These are phyloP conservation scores for Nymphalis c-album DNA, from an alignment of 2,888 invertebrate genomes.

Conservation along the genomic window DNA sequence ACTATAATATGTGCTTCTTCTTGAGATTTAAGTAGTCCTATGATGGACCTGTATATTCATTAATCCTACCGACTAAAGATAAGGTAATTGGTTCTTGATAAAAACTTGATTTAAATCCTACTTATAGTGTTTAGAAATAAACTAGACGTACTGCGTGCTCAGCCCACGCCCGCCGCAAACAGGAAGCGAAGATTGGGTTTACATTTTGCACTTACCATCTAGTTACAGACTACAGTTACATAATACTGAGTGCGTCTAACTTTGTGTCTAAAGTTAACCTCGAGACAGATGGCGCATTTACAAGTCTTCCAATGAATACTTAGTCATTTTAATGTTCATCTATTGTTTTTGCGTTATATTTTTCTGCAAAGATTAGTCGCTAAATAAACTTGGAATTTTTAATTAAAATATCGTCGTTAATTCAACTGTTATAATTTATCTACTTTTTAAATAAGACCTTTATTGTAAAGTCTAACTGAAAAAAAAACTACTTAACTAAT, in stretches of 20 bases:
- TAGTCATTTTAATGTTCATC: neutral
- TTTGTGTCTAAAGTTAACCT: conserved; percentile 4
- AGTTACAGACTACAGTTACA: neutral
- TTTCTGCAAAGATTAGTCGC: no score
- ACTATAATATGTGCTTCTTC: no score
- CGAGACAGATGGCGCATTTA: conserved; percentile 4
- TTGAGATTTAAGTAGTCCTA: no score
- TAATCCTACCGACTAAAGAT: neutral
- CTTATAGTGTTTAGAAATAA: conserved; percentile 18
- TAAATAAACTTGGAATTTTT: no score
- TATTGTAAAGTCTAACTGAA: no score
- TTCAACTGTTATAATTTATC: no score
- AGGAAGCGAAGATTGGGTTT: conserved; percentile 38
- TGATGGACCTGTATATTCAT: neutral
- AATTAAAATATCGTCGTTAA: no score
- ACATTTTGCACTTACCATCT: conserved; percentile 11
- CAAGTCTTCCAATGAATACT: neutral
- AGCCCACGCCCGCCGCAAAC: conserved; percentile 34
- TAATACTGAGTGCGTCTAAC: conserved; percentile 5
- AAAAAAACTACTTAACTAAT: no score
- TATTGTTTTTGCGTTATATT: no score
- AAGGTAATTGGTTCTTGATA: neutral
- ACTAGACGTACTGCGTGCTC: conserved; percentile 19
- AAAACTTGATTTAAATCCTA: conserved; percentile 7
- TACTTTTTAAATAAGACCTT: no score